These are phyloP conservation scores for Dasypus novemcinctus DNA, from an alignment of 2,113 vertebrate genomes.

Conservation along the genomic window DNA sequence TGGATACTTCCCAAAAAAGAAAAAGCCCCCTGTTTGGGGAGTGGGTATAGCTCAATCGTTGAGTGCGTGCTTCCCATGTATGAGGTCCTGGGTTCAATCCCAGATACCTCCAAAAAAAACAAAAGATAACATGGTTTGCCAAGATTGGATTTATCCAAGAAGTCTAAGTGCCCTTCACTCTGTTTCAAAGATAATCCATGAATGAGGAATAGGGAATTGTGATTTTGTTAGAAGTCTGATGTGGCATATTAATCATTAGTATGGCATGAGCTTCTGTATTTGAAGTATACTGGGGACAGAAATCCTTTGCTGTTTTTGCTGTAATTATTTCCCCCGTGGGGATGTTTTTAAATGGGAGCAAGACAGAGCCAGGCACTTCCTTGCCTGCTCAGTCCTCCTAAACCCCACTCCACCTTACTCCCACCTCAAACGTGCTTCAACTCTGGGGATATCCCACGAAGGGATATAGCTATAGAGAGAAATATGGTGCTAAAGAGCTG, in stretches of 20 bases:
- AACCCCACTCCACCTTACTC: background rate
- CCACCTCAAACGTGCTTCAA: background rate
- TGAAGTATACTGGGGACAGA: background rate
- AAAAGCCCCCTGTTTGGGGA: too few relatives aligned
- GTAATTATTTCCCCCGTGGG: background rate
- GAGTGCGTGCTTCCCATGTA: too few relatives aligned
- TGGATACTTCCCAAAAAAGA: too few relatives aligned
- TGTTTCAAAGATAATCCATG: conserved; percentile 44
- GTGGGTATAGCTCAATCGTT: too few relatives aligned
- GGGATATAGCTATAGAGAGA: background rate
- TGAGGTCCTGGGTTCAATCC: too few relatives aligned
- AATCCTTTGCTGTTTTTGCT: conserved; percentile 29
- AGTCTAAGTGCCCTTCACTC: background rate
- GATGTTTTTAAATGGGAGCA: background rate
- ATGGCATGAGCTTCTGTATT: background rate
- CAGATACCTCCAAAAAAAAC: background rate
- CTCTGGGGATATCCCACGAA: background rate
- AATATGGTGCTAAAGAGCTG: background rate
- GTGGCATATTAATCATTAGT: conserved; percentile 4
- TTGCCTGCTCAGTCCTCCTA: background rate
- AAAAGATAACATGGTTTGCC: conserved; percentile 43
- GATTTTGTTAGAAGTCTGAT: conserved; percentile 17
- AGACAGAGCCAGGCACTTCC: background rate
- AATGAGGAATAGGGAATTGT: conserved; percentile 23
- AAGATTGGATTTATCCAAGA: background rate